Evolutionary conservation across 2,113 vertebrate species (phyloP), one percentile per base, ranked within the genome.

Genomic region (Arothron firmamentum): DNA sequence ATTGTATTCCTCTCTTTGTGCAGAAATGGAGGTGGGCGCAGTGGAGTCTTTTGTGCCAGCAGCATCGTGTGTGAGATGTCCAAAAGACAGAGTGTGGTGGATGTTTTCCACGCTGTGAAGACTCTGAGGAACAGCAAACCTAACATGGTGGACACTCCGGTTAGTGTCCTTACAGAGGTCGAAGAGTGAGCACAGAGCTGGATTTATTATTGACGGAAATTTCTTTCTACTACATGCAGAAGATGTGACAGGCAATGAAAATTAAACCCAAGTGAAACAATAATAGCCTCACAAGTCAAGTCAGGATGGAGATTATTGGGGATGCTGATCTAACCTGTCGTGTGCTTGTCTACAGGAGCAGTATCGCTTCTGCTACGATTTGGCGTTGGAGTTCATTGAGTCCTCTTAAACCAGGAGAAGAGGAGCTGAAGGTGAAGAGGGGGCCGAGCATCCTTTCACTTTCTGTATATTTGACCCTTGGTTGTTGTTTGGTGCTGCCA

Each of bases 1-100:
- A 28, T 7, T 28, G 25, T 28, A 28, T n/a, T 0, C 45, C 15
- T 47, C 12, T 67, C 19, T 66, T 50, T 18, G 45, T 38, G 18
- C 66, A 99, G 96, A 82, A 99, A 98, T 0, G 95, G 97, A 2
- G 97, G 96, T 0, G 97, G 97, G 1, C 93, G 96, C 42, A 96
- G 97, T 0, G 97, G 97, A 49, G 94, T 98, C 81, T 97, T 99
- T 86, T 98, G 96, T 73, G 94, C 97, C 52, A 93, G 97, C 11
- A 95, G 95, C 88, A 98, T 99, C 2, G 96, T 98, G 77, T 97
- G 96, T 11, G 97, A 99, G 84, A 99, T 99, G 95, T 93, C 96
- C 6, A 99, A 99, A 81, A 92, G 97, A 57, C 97, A 99, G 89
- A 98, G 95, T 0, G 95, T 98, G 73, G 95, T 99, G 2, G 97